These are phyloP conservation scores for Anas platyrhynchos DNA, from an alignment of 2,113 vertebrate genomes.

Conservation along the genomic window DNA sequence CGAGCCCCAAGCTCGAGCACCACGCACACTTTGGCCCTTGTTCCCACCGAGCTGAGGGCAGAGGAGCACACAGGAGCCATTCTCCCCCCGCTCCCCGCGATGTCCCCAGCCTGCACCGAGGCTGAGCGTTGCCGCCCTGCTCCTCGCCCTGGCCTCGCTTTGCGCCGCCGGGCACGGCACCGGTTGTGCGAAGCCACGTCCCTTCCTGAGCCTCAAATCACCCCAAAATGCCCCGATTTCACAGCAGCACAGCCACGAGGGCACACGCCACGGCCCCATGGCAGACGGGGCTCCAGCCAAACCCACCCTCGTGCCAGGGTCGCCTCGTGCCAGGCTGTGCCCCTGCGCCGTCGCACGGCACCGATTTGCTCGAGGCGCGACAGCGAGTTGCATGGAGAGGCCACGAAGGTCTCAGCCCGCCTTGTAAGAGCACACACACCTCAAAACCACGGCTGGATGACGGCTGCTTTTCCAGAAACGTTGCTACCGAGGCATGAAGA, in stretches of 20 bases:
- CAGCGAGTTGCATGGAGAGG: neutral
- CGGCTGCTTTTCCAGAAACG: neutral
- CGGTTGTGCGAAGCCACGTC: accelerated
- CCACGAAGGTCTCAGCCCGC: neutral
- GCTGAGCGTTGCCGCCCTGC: neutral
- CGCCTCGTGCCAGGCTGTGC: neutral
- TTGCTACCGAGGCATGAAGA: neutral
- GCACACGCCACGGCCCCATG: too few relatives aligned
- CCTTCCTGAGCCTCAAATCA: neutral
- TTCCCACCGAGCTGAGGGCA: neutral
- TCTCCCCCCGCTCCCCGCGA: neutral
- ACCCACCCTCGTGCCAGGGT: neutral
- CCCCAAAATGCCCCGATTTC: neutral
- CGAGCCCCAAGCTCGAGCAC: neutral
- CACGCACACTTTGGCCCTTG: neutral
- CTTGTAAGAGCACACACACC: neutral
- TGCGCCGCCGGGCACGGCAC: neutral
- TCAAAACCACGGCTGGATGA: neutral
- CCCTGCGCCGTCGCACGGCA: neutral
- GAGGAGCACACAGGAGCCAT: neutral
- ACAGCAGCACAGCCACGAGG: neutral
- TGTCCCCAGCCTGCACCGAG: neutral
- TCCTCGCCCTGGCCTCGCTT: neutral
- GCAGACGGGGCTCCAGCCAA: neutral
- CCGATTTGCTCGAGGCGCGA: neutral